Evolutionary conservation across 1,140 invertebrate species (phyloP).

Genomic region (Drosophila eugracilis): DNA sequence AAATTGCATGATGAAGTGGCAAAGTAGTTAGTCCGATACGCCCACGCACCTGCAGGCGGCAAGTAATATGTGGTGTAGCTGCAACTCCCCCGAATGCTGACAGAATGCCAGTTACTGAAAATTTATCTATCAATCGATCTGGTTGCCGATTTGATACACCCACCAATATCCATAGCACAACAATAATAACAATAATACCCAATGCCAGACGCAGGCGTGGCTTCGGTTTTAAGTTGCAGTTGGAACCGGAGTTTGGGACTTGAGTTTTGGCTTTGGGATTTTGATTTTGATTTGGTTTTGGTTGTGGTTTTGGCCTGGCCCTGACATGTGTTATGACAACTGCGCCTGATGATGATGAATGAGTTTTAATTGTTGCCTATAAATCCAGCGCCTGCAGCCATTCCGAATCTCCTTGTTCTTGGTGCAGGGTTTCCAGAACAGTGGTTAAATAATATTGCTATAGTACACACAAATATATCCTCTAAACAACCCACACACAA

Average conservation of each 20-base stretch:
- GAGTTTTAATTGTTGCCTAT: conserved; percentile 82
- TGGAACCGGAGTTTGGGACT: conserved; percentile 10
- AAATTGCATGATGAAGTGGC: conserved; percentile 72
- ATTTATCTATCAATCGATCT: conserved; percentile 82
- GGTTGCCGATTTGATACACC: conserved; percentile 71
- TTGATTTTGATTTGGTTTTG: conserved; percentile 8
- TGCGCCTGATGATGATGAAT: conserved; percentile 78
- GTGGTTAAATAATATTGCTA: conserved; percentile 10
- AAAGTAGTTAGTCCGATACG: conserved; percentile 69
- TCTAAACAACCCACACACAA: too few species aligned
- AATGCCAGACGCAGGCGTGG: conserved; percentile 75
- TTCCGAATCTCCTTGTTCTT: conserved; percentile 42
- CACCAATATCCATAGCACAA: conserved; percentile 35
- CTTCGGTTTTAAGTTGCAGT: conserved; percentile 30
- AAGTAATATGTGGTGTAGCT: conserved; percentile 18
- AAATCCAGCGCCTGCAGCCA: conserved; percentile 63
- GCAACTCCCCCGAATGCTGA: conserved; percentile 55
- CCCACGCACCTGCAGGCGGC: conserved; percentile 72
- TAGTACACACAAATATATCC: neutral
- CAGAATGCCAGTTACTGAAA: conserved; percentile 73
- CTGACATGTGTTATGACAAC: conserved; percentile 79
- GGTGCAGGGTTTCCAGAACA: conserved; percentile 13
- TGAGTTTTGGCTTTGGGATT: conserved; percentile 13
- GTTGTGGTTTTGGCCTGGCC: conserved; percentile 50
- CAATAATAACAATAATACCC: conserved; percentile 19